Conservation (phyloP, 2,797 vertebrate species). For the Melanotaenia pygmaea region DNA sequence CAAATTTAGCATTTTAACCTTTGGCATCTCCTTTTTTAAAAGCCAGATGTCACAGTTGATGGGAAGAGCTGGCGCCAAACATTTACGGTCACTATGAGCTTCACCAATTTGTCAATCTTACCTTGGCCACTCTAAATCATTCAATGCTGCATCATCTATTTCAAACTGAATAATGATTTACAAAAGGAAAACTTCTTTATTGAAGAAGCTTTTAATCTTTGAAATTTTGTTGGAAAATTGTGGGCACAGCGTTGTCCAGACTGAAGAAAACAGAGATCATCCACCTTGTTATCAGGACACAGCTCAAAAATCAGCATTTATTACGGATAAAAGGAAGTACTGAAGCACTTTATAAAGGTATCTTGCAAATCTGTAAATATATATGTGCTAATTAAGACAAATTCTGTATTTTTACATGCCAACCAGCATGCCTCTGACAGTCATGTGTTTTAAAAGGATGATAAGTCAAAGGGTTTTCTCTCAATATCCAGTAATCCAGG, state of each 20-base stretch:
- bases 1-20: not conserved
- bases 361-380: not conserved
- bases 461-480: not conserved
- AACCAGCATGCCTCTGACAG: too few relatives aligned
- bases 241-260: not conserved
- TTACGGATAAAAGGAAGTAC: not conserved
- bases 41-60: not conserved
- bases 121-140: not conserved
- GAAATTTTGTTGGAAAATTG: too few relatives aligned
- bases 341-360: too few relatives aligned
- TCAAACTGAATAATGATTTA: too few relatives aligned
- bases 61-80: not conserved
- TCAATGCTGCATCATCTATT: not conserved
- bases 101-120: not conserved
- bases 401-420: not conserved
- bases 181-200: too few relatives aligned
- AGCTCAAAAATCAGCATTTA: too few relatives aligned
- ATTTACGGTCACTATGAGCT: not conserved
- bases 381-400: not conserved
- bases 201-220: too few relatives aligned
- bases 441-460: not conserved
- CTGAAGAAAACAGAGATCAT: not conserved
- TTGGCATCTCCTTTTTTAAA: not conserved
- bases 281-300: not conserved
- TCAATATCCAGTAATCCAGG: not conserved